These are phyloP conservation scores for Temnopleurus reevesii DNA, from an alignment of 53 echinoderm and acorn worm genomes.

Conservation along the genomic window DNA sequence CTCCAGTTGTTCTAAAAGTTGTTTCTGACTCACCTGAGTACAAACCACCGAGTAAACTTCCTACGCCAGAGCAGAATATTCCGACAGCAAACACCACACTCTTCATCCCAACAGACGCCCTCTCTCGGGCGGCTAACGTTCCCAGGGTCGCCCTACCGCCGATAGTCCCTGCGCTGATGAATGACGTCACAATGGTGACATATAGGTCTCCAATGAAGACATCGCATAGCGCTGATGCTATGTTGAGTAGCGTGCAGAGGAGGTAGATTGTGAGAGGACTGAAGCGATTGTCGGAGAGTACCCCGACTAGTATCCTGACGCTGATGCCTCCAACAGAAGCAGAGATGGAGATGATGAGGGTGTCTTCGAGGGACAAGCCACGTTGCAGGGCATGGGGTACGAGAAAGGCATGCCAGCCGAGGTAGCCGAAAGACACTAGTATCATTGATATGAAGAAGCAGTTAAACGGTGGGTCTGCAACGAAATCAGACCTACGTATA, in stretches of 20 bases:
- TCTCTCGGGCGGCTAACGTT: background rate
- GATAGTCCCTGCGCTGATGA: background rate
- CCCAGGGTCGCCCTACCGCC: background rate
- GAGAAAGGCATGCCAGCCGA: background rate
- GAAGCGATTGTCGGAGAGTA: background rate
- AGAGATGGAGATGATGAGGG: background rate
- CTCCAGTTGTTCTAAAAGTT: too few species aligned
- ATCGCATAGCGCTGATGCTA: background rate
- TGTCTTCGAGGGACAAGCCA: background rate
- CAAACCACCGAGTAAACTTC: background rate
- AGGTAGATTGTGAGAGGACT: constrained; percentile 9
- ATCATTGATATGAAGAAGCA: background rate
- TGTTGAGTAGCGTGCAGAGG: background rate
- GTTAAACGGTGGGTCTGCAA: background rate
- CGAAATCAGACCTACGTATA: background rate
- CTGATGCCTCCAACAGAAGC: background rate
- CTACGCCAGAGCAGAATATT: background rate
- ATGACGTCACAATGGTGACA: background rate
- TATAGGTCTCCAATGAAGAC: background rate
- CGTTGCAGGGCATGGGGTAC: background rate
- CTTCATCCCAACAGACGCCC: constrained; percentile 11
- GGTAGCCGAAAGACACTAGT: background rate
- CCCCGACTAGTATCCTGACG: background rate
- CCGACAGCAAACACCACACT: background rate
- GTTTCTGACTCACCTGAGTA: background rate